Evolutionary conservation across 2,113 vertebrate species (phyloP).

Genomic region (Bos taurus): ARS-UCD2.0 NC_037343.1:42626001-42626500

Average conservation of each 20-base stretch:
- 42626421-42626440: background rate
- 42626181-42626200: background rate
- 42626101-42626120: constrained; percentile 12
- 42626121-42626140: constrained; percentile 39
- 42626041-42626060: constrained; percentile 48
- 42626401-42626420: background rate
- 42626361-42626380: background rate
- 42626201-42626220: background rate
- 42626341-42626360: background rate
- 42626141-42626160: constrained; percentile 46
- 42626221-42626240: background rate
- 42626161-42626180: constrained; percentile 30
- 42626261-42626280: background rate
- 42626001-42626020: background rate
- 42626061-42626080: background rate
- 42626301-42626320: background rate
- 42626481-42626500: background rate
- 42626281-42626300: background rate
- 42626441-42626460: background rate
- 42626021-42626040: background rate
- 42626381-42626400: background rate
- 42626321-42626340: background rate
- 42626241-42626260: background rate
- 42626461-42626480: background rate
- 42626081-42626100: constrained; percentile 43